phyloP scores from a whole-genome alignment of 2,888 invertebrate species.

The Lumbricus terrestris region DNA sequence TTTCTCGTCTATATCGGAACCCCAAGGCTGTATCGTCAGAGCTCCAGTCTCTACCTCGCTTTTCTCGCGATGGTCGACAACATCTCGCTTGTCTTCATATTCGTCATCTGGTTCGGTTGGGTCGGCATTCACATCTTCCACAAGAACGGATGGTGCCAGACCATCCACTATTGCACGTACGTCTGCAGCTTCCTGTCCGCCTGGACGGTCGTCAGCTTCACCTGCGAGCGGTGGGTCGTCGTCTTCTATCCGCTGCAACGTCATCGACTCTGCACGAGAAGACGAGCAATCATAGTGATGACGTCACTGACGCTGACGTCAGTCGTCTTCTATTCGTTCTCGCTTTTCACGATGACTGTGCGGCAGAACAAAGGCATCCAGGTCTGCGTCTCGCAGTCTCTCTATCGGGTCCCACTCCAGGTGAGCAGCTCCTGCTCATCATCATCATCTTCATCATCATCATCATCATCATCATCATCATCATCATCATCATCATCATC shows the following conservation, averaged over 20 bases:
- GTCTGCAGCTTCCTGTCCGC: slow-evolving; percentile 44
- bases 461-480: too few relatives aligned
- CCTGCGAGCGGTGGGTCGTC: slow-evolving; percentile 37
- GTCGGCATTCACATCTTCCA: slow-evolving; percentile 46
- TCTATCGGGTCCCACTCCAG: background rate
- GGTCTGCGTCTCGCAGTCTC: background rate
- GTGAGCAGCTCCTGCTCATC: too few relatives aligned
- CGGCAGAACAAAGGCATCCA: background rate
- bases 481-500: too few relatives aligned
- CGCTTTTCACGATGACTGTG: slow-evolving; percentile 33
- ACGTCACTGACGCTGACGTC: slow-evolving; percentile 29
- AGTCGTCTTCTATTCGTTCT: slow-evolving; percentile 34
- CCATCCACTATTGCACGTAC: slow-evolving; percentile 70
- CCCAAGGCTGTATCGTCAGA: slow-evolving; percentile 69
- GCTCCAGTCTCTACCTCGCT: slow-evolving; percentile 77
- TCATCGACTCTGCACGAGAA: slow-evolving; percentile 36
- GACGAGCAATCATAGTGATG: slow-evolving; percentile 36
- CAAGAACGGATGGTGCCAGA: slow-evolving; percentile 69
- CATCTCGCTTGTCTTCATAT: slow-evolving; percentile 70
- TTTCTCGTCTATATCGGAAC: slow-evolving; percentile 73
- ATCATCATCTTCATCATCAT: too few relatives aligned
- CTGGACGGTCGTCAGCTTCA: slow-evolving; percentile 40
- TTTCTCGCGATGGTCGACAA: slow-evolving; percentile 78
- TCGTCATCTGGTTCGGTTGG: slow-evolving; percentile 59
- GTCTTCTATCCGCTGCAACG: slow-evolving; percentile 38